Base-by-base conservation (phyloP, 2,797 vertebrate species). In the Tolypeutes matacus region DNA sequence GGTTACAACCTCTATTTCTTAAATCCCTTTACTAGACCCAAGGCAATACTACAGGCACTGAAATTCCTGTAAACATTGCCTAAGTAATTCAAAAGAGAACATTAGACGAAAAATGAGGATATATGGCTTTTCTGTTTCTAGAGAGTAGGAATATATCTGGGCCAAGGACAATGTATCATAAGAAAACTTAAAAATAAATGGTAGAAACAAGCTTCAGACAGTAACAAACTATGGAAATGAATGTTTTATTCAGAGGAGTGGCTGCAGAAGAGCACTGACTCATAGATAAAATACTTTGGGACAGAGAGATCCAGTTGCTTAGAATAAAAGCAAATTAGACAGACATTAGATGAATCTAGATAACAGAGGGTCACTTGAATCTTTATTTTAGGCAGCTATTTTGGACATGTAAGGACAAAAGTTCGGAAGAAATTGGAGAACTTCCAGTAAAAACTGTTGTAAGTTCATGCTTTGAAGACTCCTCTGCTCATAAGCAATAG, bases 361-460 rank as follows among this genome's bases (percentile, higher is more conserved):
- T 90, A 87, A 75, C 23, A 34, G 60, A 89, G 69, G 34, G 18
- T 70, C 84, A 95, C 27, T 62, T 91, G 60, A 89, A 67, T 34
- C 34, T 95, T 75, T 86, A 73, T 88, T 95, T 93, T 84, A 76
- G 51, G 87, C 39, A 94, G n/a, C 77, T 96, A 81, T 91, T 96
- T 93, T 86, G 34, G 91, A 96, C 96, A 84, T 72, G 53, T 80
- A 56, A 94, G 25, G 5, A 20, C 13, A 20, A 93, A 86, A 75
- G 18, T 93, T 72, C 95, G 69, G 60, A 95, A 42, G 87, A 89
- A 96, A 93, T 0, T 86, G 34, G 83, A 89, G 92, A 34, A 31
- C 65, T 87, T 92, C 65, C 86, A 96, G 51, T 53, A 65, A 83
- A 88, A 94, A 70, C 46, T 75, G 49, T 76, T 77, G 3, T n/a